phyloP scores from a whole-genome alignment of 1,140 invertebrate genomes.

The Lepeophtheirus salmonis region DNA sequence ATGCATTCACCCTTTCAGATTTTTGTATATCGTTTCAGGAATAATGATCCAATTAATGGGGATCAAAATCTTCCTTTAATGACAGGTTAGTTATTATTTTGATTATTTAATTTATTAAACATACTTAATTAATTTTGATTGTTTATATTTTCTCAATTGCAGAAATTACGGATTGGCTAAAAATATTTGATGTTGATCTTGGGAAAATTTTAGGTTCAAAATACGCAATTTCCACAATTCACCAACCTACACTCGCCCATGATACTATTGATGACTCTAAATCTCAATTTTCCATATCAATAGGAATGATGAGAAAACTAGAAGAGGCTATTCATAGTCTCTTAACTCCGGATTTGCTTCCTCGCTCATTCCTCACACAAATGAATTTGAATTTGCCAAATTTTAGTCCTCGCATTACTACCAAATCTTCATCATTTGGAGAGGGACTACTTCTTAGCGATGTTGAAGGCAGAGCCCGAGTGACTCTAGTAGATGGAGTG shows the following conservation, averaged over 20 bases:
- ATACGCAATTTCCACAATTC: conserved; percentile 35
- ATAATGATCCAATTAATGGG: conserved; percentile 72
- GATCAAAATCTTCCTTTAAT: not conserved
- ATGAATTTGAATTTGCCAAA: conserved; percentile 19
- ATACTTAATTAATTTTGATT: not conserved
- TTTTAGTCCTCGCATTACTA: conserved; percentile 28
- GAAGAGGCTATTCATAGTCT: conserved; percentile 63
- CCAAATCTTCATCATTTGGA: conserved; percentile 62
- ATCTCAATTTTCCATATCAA: conserved; percentile 48
- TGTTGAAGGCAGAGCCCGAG: conserved; percentile 46
- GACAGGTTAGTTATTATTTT: not conserved
- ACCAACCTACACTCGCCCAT: conserved; percentile 20
- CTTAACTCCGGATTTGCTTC: conserved; percentile 42
- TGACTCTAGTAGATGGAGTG: conserved; percentile 50
- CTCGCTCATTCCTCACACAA: conserved; percentile 20
- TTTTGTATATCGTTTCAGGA: conserved; percentile 72
- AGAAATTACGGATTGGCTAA: conserved; percentile 61
- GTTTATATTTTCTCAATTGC: conserved; percentile 23
- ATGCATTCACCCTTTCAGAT: conserved; percentile 64
- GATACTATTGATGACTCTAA: conserved; percentile 44
- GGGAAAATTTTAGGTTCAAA: conserved; percentile 59
- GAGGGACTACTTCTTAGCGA: conserved; percentile 70
- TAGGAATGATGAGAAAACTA: conserved; percentile 42
- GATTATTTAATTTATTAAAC: not conserved
- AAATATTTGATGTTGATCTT: conserved; percentile 67